Evolutionary conservation across 2,113 vertebrate species (phyloP).

Genomic region (Callithrix jacchus): DNA sequence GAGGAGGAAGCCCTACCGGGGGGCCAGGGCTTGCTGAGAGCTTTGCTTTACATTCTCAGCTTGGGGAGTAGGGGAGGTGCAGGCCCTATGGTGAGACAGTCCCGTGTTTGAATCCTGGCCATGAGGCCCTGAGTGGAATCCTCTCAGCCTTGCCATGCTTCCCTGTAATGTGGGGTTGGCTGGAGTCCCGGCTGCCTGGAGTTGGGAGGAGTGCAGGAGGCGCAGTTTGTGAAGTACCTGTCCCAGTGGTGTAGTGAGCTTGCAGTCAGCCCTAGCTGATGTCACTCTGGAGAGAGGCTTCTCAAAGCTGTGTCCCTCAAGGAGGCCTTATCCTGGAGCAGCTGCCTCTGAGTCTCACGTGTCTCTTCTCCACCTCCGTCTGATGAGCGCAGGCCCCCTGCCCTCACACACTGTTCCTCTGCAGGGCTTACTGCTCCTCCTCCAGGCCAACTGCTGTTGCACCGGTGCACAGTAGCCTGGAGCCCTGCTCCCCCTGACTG

Average conservation of each 20-base stretch:
- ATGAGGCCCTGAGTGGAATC: too few relatives aligned
- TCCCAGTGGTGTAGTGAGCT: background rate
- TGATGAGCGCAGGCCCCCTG: rapidly evolving
- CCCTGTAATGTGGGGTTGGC: background rate
- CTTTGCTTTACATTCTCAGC: rapidly evolving
- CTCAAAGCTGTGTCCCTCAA: background rate
- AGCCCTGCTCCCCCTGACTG: background rate
- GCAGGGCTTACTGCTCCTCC: rapidly evolving
- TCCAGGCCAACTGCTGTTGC: too few relatives aligned
- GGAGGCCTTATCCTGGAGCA: background rate
- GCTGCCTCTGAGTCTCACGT: background rate
- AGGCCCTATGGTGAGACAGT: background rate
- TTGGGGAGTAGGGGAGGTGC: background rate
- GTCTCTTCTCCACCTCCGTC: background rate
- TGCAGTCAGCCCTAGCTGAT: background rate
- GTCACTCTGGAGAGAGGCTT: background rate
- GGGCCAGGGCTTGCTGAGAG: background rate
- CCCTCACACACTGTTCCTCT: background rate
- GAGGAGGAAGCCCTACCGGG: background rate
- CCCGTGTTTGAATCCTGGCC: background rate
- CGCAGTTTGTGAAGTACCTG: rapidly evolving
- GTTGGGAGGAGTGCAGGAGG: rapidly evolving
- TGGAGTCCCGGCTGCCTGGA: too few relatives aligned
- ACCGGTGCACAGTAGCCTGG: rapidly evolving
- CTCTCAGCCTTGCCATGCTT: background rate